These are phyloP conservation scores for Podiceps cristatus DNA, from an alignment of 2,113 vertebrate species.

Conservation along the genomic window DNA sequence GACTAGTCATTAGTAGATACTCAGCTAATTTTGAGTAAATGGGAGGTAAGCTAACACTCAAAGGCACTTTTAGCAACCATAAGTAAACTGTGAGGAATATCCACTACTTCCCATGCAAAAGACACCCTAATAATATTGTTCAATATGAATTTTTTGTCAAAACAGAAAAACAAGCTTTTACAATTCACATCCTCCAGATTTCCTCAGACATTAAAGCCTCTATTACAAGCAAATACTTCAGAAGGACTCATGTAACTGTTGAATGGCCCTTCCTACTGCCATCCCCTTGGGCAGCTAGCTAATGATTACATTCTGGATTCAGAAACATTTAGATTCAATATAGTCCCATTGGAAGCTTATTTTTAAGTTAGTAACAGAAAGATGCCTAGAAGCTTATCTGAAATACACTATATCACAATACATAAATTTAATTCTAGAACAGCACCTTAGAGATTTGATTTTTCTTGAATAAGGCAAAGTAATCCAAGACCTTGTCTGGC, in stretches of 20 bases:
- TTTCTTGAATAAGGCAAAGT: background rate
- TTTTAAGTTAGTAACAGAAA: background rate
- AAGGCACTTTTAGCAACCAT: background rate
- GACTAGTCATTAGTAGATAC: background rate
- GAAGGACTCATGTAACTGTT: background rate
- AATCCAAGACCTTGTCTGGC: background rate
- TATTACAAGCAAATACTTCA: background rate
- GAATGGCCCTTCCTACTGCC: background rate
- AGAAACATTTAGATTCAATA: background rate
- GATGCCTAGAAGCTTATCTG: background rate
- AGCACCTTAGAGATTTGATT: background rate
- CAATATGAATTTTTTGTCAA: background rate
- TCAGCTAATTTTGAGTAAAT: background rate
- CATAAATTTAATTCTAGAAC: background rate
- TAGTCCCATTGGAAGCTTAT: background rate
- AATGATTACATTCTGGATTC: background rate
- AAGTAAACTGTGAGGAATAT: background rate
- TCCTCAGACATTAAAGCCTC: background rate
- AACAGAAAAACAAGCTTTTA: background rate
- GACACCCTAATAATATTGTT: background rate
- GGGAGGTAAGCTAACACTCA: background rate
- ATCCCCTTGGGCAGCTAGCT: fast-evolving
- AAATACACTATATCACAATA: background rate
- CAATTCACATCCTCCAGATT: background rate
- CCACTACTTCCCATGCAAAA: background rate